Base-by-base conservation (phyloP, 2,113 vertebrate genomes). In the Dunckerocampus dactyliophorus region DNA sequence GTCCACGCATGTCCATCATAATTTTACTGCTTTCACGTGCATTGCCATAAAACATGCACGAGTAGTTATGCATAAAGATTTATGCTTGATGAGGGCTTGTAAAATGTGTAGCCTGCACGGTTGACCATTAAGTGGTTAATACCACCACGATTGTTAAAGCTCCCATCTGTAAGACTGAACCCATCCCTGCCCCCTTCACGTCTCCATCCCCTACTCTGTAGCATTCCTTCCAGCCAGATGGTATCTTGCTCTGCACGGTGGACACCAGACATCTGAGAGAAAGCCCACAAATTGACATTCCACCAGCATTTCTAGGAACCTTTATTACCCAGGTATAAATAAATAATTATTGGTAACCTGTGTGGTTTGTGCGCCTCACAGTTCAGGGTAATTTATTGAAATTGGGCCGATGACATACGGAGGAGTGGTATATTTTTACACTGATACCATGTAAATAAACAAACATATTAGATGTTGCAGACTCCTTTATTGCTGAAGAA, bases 211-310 rank as follows among this genome's bases (percentile, higher is more conserved):
- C 74, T 67, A 66, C 75, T 67, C 71, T 3, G 71, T 65, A 72
- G 73, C 74, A 87, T 84, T 84, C 82, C 82, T 85, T 72, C 74
- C 81, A 71, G 72, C 84, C 83, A 89, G 84, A 85, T 87, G 84
- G 80, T 84, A 80, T 85, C 79, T 43, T 83, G 80, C 71, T 76
- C 73, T 50, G 56, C 58, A 64, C 61, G 51, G 67, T 59, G 75
- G 76, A 82, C 72, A 72, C 71, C 65, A 72, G 51, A 53, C 75
- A 75, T 67, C 58, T 9, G 48, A 76, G 63, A 69, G 66, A 84
- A 77, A 75, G 70, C 79, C 79, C 62, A 67, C 56, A 8, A 71
- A 1, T 49, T 58, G 71, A 75, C 69, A 80, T 81, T 62, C 66
- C 65, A 77, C 72, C 70, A 75, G 56, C 67, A 70, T 59, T 28